A percentile compares a stretch with the other conserved stretches of the same genome.
phyloP scores from a whole-genome alignment of 2,113 vertebrate species.

The Smithornis capensis region DNA sequence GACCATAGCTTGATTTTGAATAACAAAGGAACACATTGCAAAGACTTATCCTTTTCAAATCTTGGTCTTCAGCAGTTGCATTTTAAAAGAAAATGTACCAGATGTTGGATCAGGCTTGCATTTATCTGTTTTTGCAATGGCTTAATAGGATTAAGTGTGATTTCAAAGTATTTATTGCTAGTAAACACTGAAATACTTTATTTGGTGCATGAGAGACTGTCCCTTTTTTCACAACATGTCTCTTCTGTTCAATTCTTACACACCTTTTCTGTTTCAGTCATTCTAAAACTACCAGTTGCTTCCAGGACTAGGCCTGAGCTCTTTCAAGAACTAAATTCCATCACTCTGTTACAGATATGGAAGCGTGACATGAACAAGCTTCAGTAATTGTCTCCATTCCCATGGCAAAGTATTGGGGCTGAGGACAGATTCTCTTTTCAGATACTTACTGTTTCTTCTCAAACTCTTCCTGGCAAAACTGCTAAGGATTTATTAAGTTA shows the following conservation, averaged over 20 bases:
- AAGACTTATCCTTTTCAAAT: conserved; percentile 2
- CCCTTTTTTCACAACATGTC: neutral
- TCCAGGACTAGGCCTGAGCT: neutral
- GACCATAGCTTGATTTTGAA: neutral
- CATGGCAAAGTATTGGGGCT: neutral
- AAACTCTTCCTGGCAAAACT: neutral
- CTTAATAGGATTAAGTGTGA: neutral
- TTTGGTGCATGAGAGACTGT: neutral
- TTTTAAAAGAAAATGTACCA: neutral
- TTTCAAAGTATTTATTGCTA: neutral
- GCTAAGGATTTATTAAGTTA: neutral
- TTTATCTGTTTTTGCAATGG: neutral
- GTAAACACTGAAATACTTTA: neutral
- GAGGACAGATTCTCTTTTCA: neutral
- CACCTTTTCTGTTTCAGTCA: neutral
- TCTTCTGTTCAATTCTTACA: neutral
- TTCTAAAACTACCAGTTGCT: neutral
- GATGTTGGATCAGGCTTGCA: neutral
- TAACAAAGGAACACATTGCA: neutral
- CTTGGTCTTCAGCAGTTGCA: neutral
- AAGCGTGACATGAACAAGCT: neutral
- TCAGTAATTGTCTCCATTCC: neutral
- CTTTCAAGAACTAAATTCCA: neutral
- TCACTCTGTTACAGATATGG: neutral
- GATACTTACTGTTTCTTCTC: neutral